A percentile compares a stretch with the other conserved stretches of the same genome.
phyloP scores from a whole-genome alignment of 2,113 vertebrate species.

The Pyxicephalus adspersus region DNA sequence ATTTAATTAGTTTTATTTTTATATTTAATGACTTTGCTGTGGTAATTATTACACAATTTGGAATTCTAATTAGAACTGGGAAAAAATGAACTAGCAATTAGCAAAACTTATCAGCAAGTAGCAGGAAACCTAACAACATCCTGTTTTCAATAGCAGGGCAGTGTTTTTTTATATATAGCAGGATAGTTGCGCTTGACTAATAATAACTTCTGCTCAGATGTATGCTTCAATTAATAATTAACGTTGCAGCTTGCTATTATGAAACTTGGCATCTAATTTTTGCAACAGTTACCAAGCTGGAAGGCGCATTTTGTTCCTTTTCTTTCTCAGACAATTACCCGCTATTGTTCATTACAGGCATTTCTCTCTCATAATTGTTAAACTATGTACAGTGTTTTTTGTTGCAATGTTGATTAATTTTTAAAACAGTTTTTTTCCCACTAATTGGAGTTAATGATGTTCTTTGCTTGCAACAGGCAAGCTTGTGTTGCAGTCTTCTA shows the following conservation, averaged over 20 bases:
- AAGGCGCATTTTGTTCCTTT: background rate
- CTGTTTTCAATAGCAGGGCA: background rate
- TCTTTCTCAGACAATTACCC: conserved; percentile 7
- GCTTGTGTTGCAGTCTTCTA: background rate
- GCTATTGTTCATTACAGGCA: background rate
- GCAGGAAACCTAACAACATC: conserved; percentile 1
- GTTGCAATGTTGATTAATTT: conserved; percentile 17
- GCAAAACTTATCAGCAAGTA: background rate
- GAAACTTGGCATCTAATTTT: conserved; percentile 15
- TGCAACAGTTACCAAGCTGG: conserved; percentile 28
- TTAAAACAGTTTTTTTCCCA: background rate
- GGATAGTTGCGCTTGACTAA: conserved; percentile 10
- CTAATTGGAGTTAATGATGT: conserved; percentile 29
- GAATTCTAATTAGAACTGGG: background rate
- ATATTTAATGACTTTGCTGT: background rate
- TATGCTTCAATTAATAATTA: conserved; percentile 19
- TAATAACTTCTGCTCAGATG: conserved; percentile 12
- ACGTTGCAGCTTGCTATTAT: conserved; percentile 7
- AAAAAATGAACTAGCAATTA: background rate
- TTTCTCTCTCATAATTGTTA: conserved; percentile 11
- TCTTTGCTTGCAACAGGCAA: background rate
- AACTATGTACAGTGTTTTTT: conserved; percentile 2
- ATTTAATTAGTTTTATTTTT: too few relatives aligned
- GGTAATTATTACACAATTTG: background rate
- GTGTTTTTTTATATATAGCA: background rate